These are phyloP conservation scores for Coccyzus lansbergi DNA, from an alignment of 2,797 vertebrate genomes.

Conservation along the genomic window DNA sequence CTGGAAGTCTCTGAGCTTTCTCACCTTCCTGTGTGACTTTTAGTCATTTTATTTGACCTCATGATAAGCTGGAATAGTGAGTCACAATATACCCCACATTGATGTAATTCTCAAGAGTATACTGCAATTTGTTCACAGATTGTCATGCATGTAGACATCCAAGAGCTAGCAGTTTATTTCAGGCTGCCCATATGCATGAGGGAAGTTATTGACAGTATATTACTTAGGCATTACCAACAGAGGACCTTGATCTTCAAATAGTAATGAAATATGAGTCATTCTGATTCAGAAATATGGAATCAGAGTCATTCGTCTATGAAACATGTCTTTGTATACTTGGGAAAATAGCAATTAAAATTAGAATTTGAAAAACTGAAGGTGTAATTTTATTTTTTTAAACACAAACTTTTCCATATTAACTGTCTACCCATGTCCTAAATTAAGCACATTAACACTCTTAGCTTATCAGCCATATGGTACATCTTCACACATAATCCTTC, in stretches of 20 bases:
- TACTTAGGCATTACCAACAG: conserved; percentile 26
- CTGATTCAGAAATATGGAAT: conserved; percentile 22
- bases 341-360: not conserved
- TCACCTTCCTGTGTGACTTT: not conserved
- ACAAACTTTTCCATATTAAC: not conserved
- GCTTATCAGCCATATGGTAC: not conserved
- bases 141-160: conserved; percentile 52
- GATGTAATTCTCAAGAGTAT: conserved; percentile 44
- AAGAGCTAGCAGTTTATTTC: conserved; percentile 63
- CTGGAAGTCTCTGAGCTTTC: not conserved
- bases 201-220: not conserved
- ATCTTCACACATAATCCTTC: not conserved
- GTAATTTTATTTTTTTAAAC: not conserved
- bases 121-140: conserved; percentile 57
- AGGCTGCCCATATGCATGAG: conserved; percentile 29
- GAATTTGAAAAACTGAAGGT: not conserved
- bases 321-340: not conserved
- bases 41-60: not conserved
- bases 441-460: not conserved
- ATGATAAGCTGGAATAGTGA: conserved; percentile 17
- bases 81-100: not conserved
- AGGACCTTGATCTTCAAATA: conserved; percentile 24
- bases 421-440: not conserved
- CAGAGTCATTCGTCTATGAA: not conserved
- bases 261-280: conserved; percentile 10